Evolutionary conservation across 2,888 invertebrate genomes (phyloP), one percentile per base, ranked within the genome.

Genomic region (Trissoscelio sp.): DNA sequence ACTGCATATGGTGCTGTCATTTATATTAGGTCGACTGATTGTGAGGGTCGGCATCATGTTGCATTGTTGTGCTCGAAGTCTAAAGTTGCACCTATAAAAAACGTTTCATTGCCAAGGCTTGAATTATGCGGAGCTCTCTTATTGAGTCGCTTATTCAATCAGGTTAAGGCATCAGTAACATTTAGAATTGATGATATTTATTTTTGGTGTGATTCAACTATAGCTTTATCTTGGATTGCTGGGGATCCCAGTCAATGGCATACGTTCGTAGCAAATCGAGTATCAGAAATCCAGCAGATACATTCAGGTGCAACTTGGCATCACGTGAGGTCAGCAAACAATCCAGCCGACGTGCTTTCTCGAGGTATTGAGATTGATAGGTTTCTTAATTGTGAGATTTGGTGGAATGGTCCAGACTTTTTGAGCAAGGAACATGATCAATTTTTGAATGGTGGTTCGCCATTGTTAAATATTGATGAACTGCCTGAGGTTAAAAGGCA

Each of bases 161-260:
- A 51, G 12, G 51, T 51, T 0, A 51, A 12, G 11, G 3, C 4
- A 12, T 51, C 24, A 1, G 24, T 14, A 5, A 51, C 51, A 7
- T 14, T 28, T 6, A 16, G 73, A 18, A 24, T 83, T 9, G 74
- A 55, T 14, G 18, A 14, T 22, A 28, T 31, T 7, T 7, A 16
- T 12, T 73, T 73, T 31, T 83, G 79, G 79, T 46, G 42, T 24
- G 81, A 83, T 37, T 81, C 79, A 1, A 39, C 16, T 1, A 58
- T 42, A 22, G 39, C 6, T 20, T 39, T 58, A 22, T n/a, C 24
- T 3, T 83, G 83, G 73, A 79, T 82, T 12, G 14, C 24, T 7
- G 53, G 58, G 1, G 44, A 55, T 12, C 67, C 82, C 1, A 22
- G 34, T 3, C 16, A 28, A 0, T 48, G 37, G 51, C 22, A 79